Base-by-base conservation (phyloP, 2,113 vertebrate genomes). In the Emydura subglobosa region DNA sequence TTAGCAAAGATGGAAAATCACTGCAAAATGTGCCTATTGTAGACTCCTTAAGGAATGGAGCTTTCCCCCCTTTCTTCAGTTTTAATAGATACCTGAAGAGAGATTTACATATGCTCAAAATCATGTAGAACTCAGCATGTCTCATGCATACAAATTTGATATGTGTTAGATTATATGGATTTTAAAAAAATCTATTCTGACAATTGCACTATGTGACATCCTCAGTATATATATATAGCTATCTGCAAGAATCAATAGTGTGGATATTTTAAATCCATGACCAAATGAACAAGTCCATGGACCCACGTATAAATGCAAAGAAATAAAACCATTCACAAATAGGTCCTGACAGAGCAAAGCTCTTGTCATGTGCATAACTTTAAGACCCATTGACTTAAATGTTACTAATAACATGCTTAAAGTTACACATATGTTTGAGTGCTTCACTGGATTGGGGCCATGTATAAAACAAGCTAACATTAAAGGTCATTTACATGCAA, bases 381-480 rank as follows among this genome's bases (percentile, higher is more conserved):
- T 96, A 92, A 57, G 91, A 68, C 72, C 31, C 17, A 4, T 85
- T 10, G 89, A 83, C 90, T 96, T 93, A 88, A 8, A 0, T 42
- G 94, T 89, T 87, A 94, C 96, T 89, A 34, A 87, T 94, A 92
- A 81, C 83, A 85, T 79, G 90, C 89, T 93, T 94, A 7, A 88
- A 96, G 91, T 95, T 93, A 96, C 92, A 92, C 91, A 79, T 93
- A 94, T 91, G 85, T 91, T 91, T 93, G 96, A 96, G 90, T 83
- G 96, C 96, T 95, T 96, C 94, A 86, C 87, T 96, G 96, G 92
- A 97, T 93, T 92, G 92, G 47, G 74, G 92, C 95, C 95, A 95
- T 93, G 96, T 92, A 93, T 94, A 97, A 96, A 95, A 92, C 94
- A 97, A 96, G 57, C 96, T 96, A 97, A 96, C 92, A 74, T 88